These are phyloP conservation scores for Pseudochirops corinnae DNA, from an alignment of 2,797 vertebrate genomes.

Conservation along the genomic window DNA sequence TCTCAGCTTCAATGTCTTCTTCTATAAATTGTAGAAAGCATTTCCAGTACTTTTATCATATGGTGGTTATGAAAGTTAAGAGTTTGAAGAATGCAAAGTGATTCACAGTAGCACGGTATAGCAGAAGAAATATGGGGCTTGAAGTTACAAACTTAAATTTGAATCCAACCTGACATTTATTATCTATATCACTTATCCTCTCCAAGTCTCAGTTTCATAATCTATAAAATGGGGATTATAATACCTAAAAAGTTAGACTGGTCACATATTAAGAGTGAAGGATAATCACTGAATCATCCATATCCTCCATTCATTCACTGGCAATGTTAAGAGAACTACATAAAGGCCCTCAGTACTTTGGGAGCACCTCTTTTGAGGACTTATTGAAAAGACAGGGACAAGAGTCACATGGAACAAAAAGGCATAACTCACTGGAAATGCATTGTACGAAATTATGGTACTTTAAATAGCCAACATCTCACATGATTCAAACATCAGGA, in stretches of 20 bases:
- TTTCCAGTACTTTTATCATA: neutral
- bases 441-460: neutral
- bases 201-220: neutral
- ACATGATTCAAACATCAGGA: neutral
- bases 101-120: neutral
- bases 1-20: neutral
- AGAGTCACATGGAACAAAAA: neutral
- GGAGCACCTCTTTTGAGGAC: neutral
- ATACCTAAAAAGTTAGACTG: neutral
- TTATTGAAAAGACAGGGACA: neutral
- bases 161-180: neutral
- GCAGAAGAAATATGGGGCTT: neutral
- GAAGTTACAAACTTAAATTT: neutral
- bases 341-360: neutral
- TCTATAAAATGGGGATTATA: neutral
- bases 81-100: neutral
- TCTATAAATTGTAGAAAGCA: neutral
- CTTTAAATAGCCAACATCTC: neutral
- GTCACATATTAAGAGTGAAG: neutral
- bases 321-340: neutral
- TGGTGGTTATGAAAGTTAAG: neutral
- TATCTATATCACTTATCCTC: neutral
- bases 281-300: neutral
- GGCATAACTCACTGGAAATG: neutral
- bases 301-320: neutral